phyloP scores from a whole-genome alignment of 1,140 invertebrate genomes.

The Idris sp. region DNA sequence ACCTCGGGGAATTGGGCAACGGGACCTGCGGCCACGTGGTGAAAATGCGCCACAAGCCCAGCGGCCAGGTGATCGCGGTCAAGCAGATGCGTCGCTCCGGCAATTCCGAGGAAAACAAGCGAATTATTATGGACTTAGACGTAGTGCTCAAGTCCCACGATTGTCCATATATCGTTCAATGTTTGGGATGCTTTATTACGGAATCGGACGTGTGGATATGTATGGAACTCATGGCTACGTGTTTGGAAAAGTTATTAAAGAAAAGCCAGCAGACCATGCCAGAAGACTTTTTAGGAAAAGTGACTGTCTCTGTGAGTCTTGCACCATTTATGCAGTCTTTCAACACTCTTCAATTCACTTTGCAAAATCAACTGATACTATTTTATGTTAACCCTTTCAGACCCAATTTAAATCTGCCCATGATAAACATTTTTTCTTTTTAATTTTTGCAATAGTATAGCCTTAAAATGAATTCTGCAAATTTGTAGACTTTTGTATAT shows the following conservation, averaged over 20 bases:
- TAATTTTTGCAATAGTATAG: no score
- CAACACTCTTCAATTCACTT: no score
- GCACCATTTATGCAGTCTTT: no score
- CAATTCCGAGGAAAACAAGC: conserved; percentile 97
- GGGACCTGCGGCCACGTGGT: conserved; percentile 98
- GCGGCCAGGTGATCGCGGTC: conserved; percentile 92
- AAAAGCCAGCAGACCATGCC: conserved; percentile 91
- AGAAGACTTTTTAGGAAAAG: conserved; percentile 96
- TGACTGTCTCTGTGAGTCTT: conserved; percentile 92
- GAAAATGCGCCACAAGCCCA: conserved; percentile 95
- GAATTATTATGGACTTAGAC: conserved; percentile 99
- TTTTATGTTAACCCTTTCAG: no score
- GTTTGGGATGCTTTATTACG: conserved; percentile 97
- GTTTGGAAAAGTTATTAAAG: conserved; percentile 97
- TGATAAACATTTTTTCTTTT: no score
- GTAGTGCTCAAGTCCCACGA: conserved; percentile 97
- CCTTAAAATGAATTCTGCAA: no score
- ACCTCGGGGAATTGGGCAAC: conserved; percentile 94
- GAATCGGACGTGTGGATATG: conserved; percentile 94
- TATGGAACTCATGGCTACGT: conserved; percentile 98
- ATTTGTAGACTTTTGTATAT: no score
- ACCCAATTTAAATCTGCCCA: no score
- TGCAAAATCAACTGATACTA: no score
- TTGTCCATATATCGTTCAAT: conserved; percentile 98
- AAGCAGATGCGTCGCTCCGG: conserved; percentile 99